These are phyloP conservation scores for Pristionchus maxplancki DNA, from an alignment of 2,888 invertebrate genomes.

Conservation along the genomic window DNA sequence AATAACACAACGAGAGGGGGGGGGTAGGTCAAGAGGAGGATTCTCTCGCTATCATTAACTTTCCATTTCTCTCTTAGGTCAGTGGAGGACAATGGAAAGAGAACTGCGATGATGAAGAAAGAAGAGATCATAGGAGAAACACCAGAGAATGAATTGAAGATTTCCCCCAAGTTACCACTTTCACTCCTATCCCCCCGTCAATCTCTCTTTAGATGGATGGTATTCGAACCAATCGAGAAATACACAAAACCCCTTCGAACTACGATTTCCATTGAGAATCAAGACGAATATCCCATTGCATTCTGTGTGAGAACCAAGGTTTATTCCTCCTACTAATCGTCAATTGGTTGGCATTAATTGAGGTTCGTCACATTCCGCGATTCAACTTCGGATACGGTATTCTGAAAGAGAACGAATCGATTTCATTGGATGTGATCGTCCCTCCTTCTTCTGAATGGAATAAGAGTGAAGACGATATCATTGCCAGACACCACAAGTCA, in stretches of 20 bases:
- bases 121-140: slow-evolving; percentile 38
- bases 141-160: slow-evolving; percentile 10
- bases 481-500: not conserved
- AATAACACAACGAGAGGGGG: not conserved
- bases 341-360: not conserved
- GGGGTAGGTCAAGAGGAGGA: not conserved
- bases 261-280: slow-evolving; percentile 19
- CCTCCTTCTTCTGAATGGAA: slow-evolving; percentile 26
- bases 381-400: slow-evolving; percentile 26
- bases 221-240: slow-evolving; percentile 1
- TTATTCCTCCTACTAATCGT: not conserved
- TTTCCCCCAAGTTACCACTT: slow-evolving; percentile 32
- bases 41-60: not conserved
- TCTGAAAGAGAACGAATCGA: slow-evolving; percentile 14
- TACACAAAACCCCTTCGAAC: slow-evolving; percentile 23
- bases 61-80: not conserved
- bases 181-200: not conserved
- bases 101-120: not conserved
- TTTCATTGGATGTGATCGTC: slow-evolving; percentile 36
- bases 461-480: not conserved
- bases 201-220: slow-evolving; percentile 7
- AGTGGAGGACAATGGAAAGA: slow-evolving; percentile 3
- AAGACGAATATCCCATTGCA: slow-evolving; percentile 31
- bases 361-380: slow-evolving; percentile 47
- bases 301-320: slow-evolving; percentile 48